Evolutionary conservation across 2,797 vertebrate species (phyloP).

Genomic region (Lagothrix lagotricha): DNA sequence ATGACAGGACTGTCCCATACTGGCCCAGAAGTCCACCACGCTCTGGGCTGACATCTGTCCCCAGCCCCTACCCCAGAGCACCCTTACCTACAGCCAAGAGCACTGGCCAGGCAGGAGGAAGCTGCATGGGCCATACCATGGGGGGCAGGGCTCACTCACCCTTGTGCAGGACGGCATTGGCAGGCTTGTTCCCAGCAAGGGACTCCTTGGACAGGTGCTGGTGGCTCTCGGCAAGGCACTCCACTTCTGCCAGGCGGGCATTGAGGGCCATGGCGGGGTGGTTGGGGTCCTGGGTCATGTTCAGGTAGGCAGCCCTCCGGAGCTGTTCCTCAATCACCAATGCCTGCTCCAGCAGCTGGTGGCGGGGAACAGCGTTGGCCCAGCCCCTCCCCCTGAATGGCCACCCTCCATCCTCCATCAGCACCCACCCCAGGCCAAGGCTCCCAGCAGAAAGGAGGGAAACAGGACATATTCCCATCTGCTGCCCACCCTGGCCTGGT

Average conservation of each 20-base stretch:
- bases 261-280: constrained; percentile 98
- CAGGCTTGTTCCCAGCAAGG: constrained; percentile 97
- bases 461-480: rapidly evolving
- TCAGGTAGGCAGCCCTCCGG: constrained; percentile 95
- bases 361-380: rapidly evolving
- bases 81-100: rapidly evolving
- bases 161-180: constrained; percentile 98
- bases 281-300: constrained; percentile 97
- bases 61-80: rapidly evolving
- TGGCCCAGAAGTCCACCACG: neutral
- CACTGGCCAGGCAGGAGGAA: rapidly evolving
- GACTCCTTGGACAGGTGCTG: constrained; percentile 99
- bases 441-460: neutral
- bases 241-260: constrained; percentile 96
- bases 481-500: neutral
- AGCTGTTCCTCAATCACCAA: constrained; percentile 99
- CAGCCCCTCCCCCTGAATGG: rapidly evolving
- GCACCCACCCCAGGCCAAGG: neutral
- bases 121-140: rapidly evolving
- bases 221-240: constrained; percentile 98
- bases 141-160: constrained; percentile 80
- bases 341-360: constrained; percentile 96
- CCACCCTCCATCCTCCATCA: rapidly evolving
- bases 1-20: neutral
- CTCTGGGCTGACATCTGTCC: rapidly evolving